Base-by-base conservation (phyloP, 2,888 invertebrate genomes). In the Hesperia comma region DNA sequence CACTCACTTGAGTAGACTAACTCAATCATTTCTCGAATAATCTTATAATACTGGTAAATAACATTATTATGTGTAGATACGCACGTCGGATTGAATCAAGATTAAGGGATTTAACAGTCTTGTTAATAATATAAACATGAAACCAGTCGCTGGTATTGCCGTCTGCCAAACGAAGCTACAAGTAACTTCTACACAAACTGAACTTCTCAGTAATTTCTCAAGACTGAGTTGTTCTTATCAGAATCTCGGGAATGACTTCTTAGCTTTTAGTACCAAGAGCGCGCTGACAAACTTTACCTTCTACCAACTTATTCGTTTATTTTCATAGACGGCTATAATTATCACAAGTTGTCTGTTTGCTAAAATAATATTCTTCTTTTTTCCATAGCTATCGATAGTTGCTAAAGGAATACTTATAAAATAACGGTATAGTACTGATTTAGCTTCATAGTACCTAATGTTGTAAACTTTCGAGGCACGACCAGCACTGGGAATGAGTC, bases 391-490 rank as follows among this genome's bases (percentile, higher is more conserved):
- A n/a, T n/a, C n/a, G n/a, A n/a, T n/a, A n/a, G n/a, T n/a, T n/a
- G n/a, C n/a, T 33, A 33, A 33, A 5, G 1, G 10, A 33, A 33
- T 33, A 33, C 1, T 33, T 8, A 33, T 33, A 7, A 33, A 33
- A 10, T 33, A 33, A 1, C 6, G 37, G 37, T 37, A 37, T 6
- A 51, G 26, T 5, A 51, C 14, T 56, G 32, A 53, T 21, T 46
- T 60, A 46, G 75, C 78, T 80, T 78, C 77, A 76, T 75, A 74
- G 73, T 71, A 32, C 32, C 6, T 32, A 72, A 77, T 88, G 85
- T 85, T 82, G 84, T 76, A 87, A 87, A 79, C 75, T 80, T 74
- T 75, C 72, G 72, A 83, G 81, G 81, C 79, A 82, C 75, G 83
- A 85, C 84, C 81, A 60, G 33, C 49, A 26, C 14, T 15, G 68